Base-by-base conservation (phyloP, 2,797 vertebrate genomes). In the Chaenodraco wilsoni region DNA sequence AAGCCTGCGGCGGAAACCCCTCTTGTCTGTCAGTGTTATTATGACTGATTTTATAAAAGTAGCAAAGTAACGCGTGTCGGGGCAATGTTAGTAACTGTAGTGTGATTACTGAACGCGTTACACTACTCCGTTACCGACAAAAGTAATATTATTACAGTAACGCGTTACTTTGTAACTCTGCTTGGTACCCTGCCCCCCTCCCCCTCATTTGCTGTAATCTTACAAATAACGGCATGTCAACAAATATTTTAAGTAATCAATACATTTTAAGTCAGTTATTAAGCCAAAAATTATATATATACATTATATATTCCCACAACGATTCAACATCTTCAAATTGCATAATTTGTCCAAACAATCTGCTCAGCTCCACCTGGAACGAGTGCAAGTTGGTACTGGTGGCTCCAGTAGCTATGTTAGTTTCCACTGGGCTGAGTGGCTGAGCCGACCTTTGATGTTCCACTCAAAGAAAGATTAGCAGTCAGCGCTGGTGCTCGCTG, bases 391-490 rank as follows among this genome's bases (percentile, higher is more conserved):
- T 93, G 94, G 92, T 95, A 94, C 96, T 94, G 92, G 95, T 93
- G 95, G 91, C 86, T 95, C 95, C 95, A 91, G 94, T 94, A 95
- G 95, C 95, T 92, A 94, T 76, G 86, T 75, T 83, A 56, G 92
- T 95, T 95, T 90, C 94, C 93, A 95, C 61, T 93, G 91, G 95
- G 94, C 93, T 96, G 94, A 96, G 94, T 92, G 94, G 94, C 94
- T 95, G 94, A 95, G 95, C 91, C 84, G 8, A 69, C 82, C 94
- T 96, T 96, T 96, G 95, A 96, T 96, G 94, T 95, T 81, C 94
- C 92, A 87, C 83, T 76, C 72, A 14, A 48, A 15, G 17, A 86
- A 92, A 94, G 95, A 95, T 96, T 95, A 95, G 92, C 94, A 93
- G 92, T 91, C 92, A 92, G 90, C 85, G 90, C 92, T 84, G 88